A percentile compares a stretch with the other conserved stretches of the same genome.
Evolutionary conservation across 2,113 vertebrate genomes (phyloP).

Genomic region (Pteruthius melanotis): DNA sequence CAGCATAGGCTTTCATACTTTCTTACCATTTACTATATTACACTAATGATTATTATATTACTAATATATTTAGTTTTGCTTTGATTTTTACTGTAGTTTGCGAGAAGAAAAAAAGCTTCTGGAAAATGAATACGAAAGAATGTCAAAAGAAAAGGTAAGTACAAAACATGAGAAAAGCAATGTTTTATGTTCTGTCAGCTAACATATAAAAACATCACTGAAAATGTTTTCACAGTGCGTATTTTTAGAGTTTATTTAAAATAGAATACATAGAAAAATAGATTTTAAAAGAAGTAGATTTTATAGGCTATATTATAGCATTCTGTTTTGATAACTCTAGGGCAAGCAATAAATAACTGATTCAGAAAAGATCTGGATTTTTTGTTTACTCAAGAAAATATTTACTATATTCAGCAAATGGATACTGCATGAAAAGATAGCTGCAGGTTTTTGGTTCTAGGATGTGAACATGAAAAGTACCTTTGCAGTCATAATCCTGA

Average conservation of each 20-base stretch:
- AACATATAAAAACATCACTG: not conserved
- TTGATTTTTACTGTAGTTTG: slow-evolving; percentile 68
- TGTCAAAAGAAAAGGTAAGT: slow-evolving; percentile 82
- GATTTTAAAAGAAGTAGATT: not conserved
- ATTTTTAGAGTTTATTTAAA: not conserved
- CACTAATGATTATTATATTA: not conserved
- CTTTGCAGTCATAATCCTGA: not conserved
- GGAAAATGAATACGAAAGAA: slow-evolving; percentile 77
- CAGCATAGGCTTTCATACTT: not conserved
- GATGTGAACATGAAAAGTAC: not conserved
- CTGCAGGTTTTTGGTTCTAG: not conserved
- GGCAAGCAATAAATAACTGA: not conserved
- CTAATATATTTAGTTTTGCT: not conserved
- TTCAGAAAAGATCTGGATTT: not conserved
- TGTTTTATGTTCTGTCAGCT: not conserved
- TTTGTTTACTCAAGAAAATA: not conserved
- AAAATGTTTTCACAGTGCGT: not conserved
- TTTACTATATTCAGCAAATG: not conserved
- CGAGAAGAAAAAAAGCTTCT: slow-evolving; percentile 81
- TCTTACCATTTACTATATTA: not conserved
- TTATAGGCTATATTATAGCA: not conserved
- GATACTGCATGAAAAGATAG: not conserved
- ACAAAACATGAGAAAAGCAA: not conserved
- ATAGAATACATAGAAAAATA: not conserved
- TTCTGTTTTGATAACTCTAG: not conserved